These are phyloP conservation scores for Drosophila lowei DNA, from an alignment of 1,140 invertebrate genomes.

Conservation along the genomic window DNA sequence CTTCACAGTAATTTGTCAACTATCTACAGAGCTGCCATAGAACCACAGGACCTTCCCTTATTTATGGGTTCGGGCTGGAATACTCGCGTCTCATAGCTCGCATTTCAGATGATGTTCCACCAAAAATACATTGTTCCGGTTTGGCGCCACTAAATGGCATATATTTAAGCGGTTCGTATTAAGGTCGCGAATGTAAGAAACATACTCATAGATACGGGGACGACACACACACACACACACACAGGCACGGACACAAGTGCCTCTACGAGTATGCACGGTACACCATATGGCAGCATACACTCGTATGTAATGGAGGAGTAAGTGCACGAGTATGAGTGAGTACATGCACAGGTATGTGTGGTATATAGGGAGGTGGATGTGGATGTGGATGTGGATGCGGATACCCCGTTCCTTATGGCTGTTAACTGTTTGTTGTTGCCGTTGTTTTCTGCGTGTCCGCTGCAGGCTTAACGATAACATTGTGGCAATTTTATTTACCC, in stretches of 20 bases:
- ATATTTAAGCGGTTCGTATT: constrained; percentile 14
- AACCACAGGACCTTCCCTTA: no score
- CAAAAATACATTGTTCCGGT: no score
- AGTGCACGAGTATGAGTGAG: constrained; percentile 6
- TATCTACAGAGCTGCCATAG: no score
- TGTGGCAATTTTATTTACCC: constrained; percentile 79
- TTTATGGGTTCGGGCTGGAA: no score
- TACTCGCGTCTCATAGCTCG: not conserved
- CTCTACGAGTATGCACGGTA: not conserved
- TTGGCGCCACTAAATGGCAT: constrained; percentile 37
- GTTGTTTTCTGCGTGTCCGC: constrained; percentile 62
- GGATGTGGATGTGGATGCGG: constrained; percentile 5
- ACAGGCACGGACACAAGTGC: not conserved
- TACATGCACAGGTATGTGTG: not conserved
- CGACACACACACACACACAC: not conserved
- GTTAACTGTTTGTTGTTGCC: constrained; percentile 27
- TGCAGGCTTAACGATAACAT: constrained; percentile 75
- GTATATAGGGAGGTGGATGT: constrained; percentile 14
- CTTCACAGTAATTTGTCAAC: no score
- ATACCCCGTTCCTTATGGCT: constrained; percentile 25
- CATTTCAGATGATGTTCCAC: not conserved
- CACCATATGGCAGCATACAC: constrained; percentile 20
- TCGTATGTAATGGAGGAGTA: constrained; percentile 18
- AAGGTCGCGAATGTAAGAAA: constrained; percentile 26
- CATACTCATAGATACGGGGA: not conserved